A percentile compares a stretch with the other conserved stretches of the same genome.
Evolutionary conservation across 2,113 vertebrate genomes (phyloP).

Genomic region (Archilochus colubris): DNA sequence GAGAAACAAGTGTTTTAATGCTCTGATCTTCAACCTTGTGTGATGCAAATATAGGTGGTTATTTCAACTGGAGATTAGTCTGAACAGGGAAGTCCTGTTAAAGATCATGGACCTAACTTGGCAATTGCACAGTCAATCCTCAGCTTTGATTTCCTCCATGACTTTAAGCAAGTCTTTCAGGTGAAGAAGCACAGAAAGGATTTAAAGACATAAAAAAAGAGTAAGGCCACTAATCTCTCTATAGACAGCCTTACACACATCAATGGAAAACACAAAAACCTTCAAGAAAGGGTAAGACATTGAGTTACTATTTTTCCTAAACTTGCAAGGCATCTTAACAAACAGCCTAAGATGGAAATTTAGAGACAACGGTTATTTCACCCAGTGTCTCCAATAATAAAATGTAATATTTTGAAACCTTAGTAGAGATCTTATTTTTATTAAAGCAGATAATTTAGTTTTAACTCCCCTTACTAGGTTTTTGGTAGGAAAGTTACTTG

Average conservation of each 20-base stretch:
- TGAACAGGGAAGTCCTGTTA: neutral
- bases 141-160: slow-evolving; percentile 23
- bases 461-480: neutral
- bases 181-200: neutral
- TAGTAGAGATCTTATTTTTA: neutral
- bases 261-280: neutral
- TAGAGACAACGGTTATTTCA: neutral
- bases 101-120: neutral
- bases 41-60: neutral
- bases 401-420: neutral
- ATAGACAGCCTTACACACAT: neutral
- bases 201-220: slow-evolving; percentile 11
- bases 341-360: neutral
- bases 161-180: slow-evolving; percentile 4
- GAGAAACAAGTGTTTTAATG: neutral
- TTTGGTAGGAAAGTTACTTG: neutral
- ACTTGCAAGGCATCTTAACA: neutral
- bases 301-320: neutral
- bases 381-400: neutral
- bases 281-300: neutral
- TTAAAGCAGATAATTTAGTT: neutral
- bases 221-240: neutral
- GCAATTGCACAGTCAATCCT: neutral
- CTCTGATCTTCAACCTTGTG: neutral
- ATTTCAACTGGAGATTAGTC: neutral